A percentile compares a stretch with the other conserved stretches of the same genome.
Evolutionary conservation across 2,888 invertebrate species (phyloP).

Genomic region (Folsomia candida): DNA sequence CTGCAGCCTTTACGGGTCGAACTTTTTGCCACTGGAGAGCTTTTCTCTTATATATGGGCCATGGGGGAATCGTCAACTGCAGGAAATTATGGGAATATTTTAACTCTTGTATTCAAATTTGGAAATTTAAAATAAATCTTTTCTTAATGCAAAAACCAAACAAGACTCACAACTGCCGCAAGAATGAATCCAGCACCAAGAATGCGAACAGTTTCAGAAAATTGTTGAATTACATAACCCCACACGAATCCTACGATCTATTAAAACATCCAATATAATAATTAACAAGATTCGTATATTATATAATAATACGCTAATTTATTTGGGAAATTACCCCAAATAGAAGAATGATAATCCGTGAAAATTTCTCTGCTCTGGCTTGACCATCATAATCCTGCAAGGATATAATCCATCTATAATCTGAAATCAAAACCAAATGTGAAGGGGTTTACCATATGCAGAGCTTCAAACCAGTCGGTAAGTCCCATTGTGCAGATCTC

Average conservation of each 20-base stretch:
- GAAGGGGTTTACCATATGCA: constrained; percentile 55
- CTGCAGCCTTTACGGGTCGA: constrained; percentile 54
- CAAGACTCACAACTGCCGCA: constrained; percentile 72
- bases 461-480: constrained; percentile 43
- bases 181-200: constrained; percentile 85
- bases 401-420: too few species aligned
- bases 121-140: too few species aligned
- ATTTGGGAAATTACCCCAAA: constrained; percentile 72
- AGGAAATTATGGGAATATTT: constrained; percentile 44
- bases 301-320: not conserved
- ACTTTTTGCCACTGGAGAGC: constrained; percentile 88
- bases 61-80: constrained; percentile 86
- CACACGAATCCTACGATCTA: constrained; percentile 80
- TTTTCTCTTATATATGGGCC: constrained; percentile 89
- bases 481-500: constrained; percentile 37
- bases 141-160: too few species aligned
- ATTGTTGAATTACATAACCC: constrained; percentile 92
- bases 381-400: constrained; percentile 84
- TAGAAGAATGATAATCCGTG: constrained; percentile 81
- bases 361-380: constrained; percentile 81
- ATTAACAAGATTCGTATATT: too few species aligned
- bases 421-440: too few species aligned
- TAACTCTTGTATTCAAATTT: too few species aligned
- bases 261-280: constrained; percentile 20
- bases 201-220: constrained; percentile 91